Percentiles rank a stretch among this genome's conserved stretches.
Conservation (phyloP, 2,797 vertebrate species). For the Myripristis jacobus region DNA sequence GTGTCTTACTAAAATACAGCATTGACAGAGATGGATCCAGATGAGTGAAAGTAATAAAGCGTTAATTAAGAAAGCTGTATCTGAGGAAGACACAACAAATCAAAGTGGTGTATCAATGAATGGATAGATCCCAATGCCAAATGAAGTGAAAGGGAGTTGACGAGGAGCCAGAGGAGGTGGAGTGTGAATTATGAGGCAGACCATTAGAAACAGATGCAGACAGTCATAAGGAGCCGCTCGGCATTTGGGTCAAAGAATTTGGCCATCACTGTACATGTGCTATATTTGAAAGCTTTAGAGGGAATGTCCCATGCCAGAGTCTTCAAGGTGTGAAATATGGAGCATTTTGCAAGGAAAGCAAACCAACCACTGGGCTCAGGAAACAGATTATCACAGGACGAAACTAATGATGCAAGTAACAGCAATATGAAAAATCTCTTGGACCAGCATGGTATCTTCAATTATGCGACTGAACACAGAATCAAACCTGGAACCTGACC, state of each 20-base stretch:
- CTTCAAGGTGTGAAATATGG: background rate
- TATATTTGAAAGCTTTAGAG: slow-evolving; percentile 22
- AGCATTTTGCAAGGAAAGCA: background rate
- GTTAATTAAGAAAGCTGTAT: slow-evolving; percentile 23
- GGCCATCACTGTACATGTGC: slow-evolving; percentile 14
- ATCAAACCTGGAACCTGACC: slow-evolving; percentile 15
- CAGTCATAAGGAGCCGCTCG: slow-evolving; percentile 40
- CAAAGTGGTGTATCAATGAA: slow-evolving; percentile 52
- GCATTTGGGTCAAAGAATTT: slow-evolving; percentile 48
- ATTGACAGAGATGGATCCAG: slow-evolving; percentile 23
- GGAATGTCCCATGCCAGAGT: background rate
- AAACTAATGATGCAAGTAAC: background rate
- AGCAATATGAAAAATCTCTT: background rate
- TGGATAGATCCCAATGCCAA: slow-evolving; percentile 38
- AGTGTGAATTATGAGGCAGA: slow-evolving; percentile 55
- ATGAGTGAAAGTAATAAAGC: slow-evolving; percentile 33
- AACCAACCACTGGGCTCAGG: no score
- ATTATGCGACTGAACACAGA: background rate
- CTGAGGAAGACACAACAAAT: background rate
- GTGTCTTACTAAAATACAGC: slow-evolving; percentile 7
- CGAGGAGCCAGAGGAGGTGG: slow-evolving; percentile 44
- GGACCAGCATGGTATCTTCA: background rate
- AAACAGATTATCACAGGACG: background rate
- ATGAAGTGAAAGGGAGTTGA: slow-evolving; percentile 56
- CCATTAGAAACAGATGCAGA: slow-evolving; percentile 57